Percentiles rank a stretch among this genome's conserved stretches.
phyloP scores from a whole-genome alignment of 2,888 invertebrate species.

The Schizotus pectinicornis region DNA sequence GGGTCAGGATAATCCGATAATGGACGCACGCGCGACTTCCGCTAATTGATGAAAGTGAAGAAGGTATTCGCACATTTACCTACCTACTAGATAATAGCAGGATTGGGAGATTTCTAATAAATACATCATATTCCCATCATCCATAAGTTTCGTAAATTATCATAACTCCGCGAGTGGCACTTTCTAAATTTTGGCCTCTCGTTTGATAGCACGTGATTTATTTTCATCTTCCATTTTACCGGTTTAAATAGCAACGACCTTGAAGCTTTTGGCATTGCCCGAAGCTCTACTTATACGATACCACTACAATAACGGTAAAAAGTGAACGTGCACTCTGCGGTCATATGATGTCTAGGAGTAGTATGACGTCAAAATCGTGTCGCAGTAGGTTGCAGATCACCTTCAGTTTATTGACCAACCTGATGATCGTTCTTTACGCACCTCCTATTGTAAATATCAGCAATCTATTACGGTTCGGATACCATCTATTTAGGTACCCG shows the following conservation, averaged over 20 bases:
- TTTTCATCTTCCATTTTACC: background rate
- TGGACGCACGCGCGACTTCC: background rate
- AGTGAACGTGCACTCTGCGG: background rate
- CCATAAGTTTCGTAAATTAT: background rate
- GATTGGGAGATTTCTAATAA: constrained; percentile 6
- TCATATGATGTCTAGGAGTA: constrained; percentile 1
- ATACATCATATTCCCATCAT: background rate
- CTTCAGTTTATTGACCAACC: too few species aligned
- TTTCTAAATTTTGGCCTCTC: constrained; percentile 9
- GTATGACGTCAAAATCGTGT: background rate
- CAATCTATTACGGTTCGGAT: too few species aligned
- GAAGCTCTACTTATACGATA: background rate
- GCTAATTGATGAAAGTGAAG: constrained; percentile 1
- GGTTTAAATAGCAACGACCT: background rate
- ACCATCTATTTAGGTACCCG: too few species aligned
- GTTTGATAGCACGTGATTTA: background rate
- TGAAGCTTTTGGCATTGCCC: constrained; percentile 12
- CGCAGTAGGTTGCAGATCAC: too few species aligned
- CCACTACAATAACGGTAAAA: background rate
- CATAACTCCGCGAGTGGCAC: background rate
- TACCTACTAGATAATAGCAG: background rate
- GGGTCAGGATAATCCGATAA: too few species aligned
- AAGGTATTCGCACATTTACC: background rate
- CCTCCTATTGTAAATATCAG: too few species aligned
- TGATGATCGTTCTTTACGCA: too few species aligned